Evolutionary conservation across 2,113 vertebrate genomes (phyloP).

Genomic region (Bungarus multicinctus): DNA sequence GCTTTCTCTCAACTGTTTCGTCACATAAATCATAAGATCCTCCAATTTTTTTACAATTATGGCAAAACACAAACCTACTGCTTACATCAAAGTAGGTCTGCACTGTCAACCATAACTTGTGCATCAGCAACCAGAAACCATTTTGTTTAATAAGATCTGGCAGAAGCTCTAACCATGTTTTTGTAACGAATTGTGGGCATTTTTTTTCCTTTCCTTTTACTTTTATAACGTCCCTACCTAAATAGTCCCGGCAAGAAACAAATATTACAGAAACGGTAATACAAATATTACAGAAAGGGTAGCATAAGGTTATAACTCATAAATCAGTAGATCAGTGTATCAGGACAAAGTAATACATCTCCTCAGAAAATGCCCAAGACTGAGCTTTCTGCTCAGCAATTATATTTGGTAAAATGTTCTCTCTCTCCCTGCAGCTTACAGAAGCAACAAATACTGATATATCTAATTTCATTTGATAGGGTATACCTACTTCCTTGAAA

Average conservation of each 20-base stretch:
- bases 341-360: background rate
- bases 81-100: background rate
- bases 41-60: background rate
- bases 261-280: background rate
- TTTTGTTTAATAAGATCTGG: background rate
- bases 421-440: background rate
- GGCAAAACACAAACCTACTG: background rate
- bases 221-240: background rate
- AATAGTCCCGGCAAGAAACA: background rate
- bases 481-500: background rate
- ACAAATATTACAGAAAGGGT: background rate
- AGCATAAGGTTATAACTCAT: background rate
- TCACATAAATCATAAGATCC: background rate
- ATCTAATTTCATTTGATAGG: background rate
- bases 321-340: background rate
- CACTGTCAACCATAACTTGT: background rate
- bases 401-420: background rate
- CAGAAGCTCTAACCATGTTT: background rate
- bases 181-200: background rate
- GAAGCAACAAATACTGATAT: background rate
- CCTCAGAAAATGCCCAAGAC: background rate
- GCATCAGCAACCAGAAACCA: background rate
- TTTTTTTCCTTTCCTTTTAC: background rate
- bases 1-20: background rate
- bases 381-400: background rate